Conservation (phyloP, 2,797 vertebrate genomes). For the Urophycis tenuis region DNA sequence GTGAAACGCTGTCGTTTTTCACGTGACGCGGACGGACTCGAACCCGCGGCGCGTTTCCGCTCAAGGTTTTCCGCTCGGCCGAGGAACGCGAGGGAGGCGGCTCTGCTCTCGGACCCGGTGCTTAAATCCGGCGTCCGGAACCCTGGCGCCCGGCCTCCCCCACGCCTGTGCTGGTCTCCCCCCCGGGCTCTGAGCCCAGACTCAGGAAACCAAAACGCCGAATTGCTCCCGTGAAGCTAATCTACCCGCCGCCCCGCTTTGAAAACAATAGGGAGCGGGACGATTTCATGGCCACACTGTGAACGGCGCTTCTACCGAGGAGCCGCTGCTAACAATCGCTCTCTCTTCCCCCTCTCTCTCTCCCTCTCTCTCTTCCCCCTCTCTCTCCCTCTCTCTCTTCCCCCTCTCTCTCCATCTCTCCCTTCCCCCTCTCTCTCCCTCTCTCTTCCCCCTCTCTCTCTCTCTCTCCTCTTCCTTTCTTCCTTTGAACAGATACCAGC, state of each 20-base stretch:
- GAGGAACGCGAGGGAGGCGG: constrained; percentile 30
- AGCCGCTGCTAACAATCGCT: constrained; percentile 12
- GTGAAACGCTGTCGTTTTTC: no score
- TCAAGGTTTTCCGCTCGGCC: constrained; percentile 26
- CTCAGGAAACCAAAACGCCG: constrained; percentile 41
- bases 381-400: constrained; percentile 30
- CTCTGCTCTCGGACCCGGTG: constrained; percentile 40
- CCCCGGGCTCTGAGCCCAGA: constrained; percentile 40
- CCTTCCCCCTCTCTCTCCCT: constrained; percentile 38
- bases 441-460: constrained; percentile 30
- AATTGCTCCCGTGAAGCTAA: constrained; percentile 40
- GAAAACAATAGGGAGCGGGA: not conserved
- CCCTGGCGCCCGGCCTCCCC: constrained; percentile 11
- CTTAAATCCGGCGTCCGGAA: constrained; percentile 49
- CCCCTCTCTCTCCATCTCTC: constrained; percentile 26
- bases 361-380: constrained; percentile 40
- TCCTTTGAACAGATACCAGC: constrained; percentile 68
- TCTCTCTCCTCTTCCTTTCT: constrained; percentile 27
- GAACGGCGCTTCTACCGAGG: not conserved
- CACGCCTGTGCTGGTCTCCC: constrained; percentile 43
- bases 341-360: constrained; percentile 28
- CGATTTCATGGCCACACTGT: not conserved
- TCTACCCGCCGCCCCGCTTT: constrained; percentile 10
- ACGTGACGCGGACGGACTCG: no score
- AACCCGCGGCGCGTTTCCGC: not conserved